phyloP scores from a whole-genome alignment of 2,888 invertebrate genomes.

The Rhingia rostrata region DNA sequence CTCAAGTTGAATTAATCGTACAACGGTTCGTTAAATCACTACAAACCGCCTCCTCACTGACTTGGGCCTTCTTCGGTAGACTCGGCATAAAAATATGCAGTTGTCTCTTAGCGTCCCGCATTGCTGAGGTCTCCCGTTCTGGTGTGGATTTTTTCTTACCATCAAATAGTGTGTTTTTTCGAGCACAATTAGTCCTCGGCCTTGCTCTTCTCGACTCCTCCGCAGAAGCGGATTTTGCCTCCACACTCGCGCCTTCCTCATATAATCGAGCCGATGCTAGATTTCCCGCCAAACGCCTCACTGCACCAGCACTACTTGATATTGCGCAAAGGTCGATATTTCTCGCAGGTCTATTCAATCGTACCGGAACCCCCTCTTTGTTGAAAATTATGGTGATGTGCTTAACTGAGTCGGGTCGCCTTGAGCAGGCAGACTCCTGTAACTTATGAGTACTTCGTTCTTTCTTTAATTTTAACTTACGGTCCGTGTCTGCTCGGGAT shows the following conservation, averaged over 20 bases:
- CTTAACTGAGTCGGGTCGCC: slow-evolving; percentile 78
- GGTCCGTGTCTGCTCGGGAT: not conserved
- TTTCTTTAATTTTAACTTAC: slow-evolving; percentile 21
- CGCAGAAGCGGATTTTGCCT: not conserved
- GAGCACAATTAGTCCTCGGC: slow-evolving; percentile 36
- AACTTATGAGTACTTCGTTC: not conserved
- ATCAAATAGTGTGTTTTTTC: slow-evolving; percentile 12
- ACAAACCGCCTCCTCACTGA: slow-evolving; percentile 76
- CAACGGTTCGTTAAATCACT: slow-evolving; percentile 76
- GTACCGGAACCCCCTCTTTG: slow-evolving; percentile 81
- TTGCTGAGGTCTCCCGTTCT: slow-evolving; percentile 28
- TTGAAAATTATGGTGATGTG: slow-evolving; percentile 82
- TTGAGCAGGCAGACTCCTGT: slow-evolving; percentile 67
- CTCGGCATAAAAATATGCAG: slow-evolving; percentile 90
- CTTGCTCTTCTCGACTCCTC: not conserved
- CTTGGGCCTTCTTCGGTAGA: slow-evolving; percentile 84
- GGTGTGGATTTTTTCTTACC: slow-evolving; percentile 17
- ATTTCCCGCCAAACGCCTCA: slow-evolving; percentile 78
- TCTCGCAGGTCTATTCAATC: slow-evolving; percentile 80
- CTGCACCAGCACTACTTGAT: slow-evolving; percentile 77
- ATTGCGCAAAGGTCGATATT: slow-evolving; percentile 80
- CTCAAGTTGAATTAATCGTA: slow-evolving; percentile 12
- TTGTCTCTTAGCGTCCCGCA: slow-evolving; percentile 85
- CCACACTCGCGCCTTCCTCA: slow-evolving; percentile 73
- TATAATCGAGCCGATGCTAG: slow-evolving; percentile 80